phyloP scores from a whole-genome alignment of 2,888 invertebrate species.

The Petrolisthes cinctipes region DNA sequence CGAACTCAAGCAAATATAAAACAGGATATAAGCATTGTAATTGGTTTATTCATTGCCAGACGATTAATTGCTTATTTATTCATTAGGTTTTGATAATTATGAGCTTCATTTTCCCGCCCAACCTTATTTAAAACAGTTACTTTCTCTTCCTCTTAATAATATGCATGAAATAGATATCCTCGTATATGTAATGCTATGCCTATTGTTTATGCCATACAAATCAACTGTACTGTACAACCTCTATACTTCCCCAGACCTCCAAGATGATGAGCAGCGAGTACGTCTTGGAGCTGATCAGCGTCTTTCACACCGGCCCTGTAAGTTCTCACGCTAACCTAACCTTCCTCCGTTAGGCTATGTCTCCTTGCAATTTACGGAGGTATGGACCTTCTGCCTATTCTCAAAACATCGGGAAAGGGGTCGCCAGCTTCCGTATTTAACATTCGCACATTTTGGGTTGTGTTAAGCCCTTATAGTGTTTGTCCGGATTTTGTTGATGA shows the following conservation, averaged over 20 bases:
- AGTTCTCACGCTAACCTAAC: constrained; percentile 67
- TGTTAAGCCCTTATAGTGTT: no score
- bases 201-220: background rate
- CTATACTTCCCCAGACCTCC: constrained; percentile 3
- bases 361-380: background rate
- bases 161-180: no score
- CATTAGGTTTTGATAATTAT: background rate
- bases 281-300: constrained; percentile 87
- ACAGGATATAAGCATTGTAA: no score
- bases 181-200: no score
- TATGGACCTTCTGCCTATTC: background rate
- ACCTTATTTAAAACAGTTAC: background rate
- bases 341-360: background rate
- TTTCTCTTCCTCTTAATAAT: background rate
- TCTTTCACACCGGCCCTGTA: constrained; percentile 90
- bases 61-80: no score
- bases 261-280: constrained; percentile 79
- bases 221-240: background rate
- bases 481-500: no score
- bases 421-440: no score
- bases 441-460: no score
- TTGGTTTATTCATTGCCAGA: no score
- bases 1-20: no score
- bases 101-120: background rate
- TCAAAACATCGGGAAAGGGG: background rate